Conservation (phyloP, 2,888 invertebrate species). For the Strigamia transsilvanica region DNA sequence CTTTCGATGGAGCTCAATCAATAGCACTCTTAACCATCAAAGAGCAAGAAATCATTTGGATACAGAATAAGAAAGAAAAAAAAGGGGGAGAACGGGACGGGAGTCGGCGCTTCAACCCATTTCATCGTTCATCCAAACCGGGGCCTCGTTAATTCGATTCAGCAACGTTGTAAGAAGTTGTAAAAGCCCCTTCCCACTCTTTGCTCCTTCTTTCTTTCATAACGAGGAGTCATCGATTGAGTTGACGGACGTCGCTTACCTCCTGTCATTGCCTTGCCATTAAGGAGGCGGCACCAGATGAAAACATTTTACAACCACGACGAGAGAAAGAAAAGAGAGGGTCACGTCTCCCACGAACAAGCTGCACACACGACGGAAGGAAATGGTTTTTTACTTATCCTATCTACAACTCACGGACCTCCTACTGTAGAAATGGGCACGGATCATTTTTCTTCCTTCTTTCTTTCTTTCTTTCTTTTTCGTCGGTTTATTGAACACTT, state of each 20-base stretch:
- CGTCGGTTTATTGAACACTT: neutral
- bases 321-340: constrained; percentile 22
- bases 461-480: neutral
- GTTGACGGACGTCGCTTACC: constrained; percentile 26
- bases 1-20: constrained; percentile 16
- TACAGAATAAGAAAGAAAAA: neutral
- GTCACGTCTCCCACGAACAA: constrained; percentile 34
- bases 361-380: constrained; percentile 35
- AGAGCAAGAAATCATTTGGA: constrained; percentile 24
- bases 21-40: constrained; percentile 17
- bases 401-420: neutral
- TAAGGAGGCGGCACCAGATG: constrained; percentile 34
- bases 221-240: constrained; percentile 25
- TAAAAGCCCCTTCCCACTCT: constrained; percentile 11
- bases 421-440: neutral
- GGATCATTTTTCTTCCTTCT: neutral
- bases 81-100: neutral
- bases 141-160: constrained; percentile 15
- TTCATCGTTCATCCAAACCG: neutral
- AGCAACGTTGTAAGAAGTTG: neutral
- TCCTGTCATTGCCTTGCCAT: constrained; percentile 28
- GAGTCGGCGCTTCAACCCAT: neutral
- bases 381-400: constrained; percentile 15
- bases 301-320: constrained; percentile 33
- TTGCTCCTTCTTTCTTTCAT: neutral